Evolutionary conservation across 2,888 invertebrate species (phyloP).

Genomic region (Rotaria socialis): DNA sequence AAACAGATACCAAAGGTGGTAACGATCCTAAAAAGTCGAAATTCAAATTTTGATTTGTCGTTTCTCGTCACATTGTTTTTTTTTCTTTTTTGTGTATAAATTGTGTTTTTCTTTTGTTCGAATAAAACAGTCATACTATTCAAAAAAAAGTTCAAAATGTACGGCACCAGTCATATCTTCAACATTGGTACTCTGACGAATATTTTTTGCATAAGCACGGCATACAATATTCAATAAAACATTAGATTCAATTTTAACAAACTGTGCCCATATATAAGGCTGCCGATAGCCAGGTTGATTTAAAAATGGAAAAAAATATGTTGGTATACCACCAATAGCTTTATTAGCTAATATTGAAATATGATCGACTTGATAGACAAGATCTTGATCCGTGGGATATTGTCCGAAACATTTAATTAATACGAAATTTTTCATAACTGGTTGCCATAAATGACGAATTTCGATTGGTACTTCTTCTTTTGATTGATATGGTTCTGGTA

Average conservation of each 20-base stretch:
- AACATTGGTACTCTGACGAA: not conserved
- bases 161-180: conserved; percentile 21
- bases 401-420: conserved; percentile 43
- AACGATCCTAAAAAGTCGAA: not conserved
- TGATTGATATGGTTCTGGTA: conserved; percentile 38
- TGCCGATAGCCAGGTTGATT: conserved; percentile 45
- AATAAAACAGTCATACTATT: conserved; percentile 10
- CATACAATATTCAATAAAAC: conserved; percentile 38
- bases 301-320: conserved; percentile 43
- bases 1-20: not conserved
- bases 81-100: not conserved
- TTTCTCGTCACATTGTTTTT: not conserved
- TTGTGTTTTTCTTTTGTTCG: not conserved
- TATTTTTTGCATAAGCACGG: conserved; percentile 41
- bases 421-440: not conserved
- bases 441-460: not conserved
- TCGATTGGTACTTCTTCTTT: conserved; percentile 38
- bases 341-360: conserved; percentile 28
- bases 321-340: conserved; percentile 39
- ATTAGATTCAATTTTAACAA: conserved; percentile 41
- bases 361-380: conserved; percentile 32
- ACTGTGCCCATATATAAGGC: conserved; percentile 43
- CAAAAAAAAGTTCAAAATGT: not conserved
- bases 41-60: conserved; percentile 31
- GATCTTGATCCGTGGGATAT: conserved; percentile 42